Conservation (phyloP, 2,888 invertebrate genomes). For the Zootermopsis nevadensis region DNA sequence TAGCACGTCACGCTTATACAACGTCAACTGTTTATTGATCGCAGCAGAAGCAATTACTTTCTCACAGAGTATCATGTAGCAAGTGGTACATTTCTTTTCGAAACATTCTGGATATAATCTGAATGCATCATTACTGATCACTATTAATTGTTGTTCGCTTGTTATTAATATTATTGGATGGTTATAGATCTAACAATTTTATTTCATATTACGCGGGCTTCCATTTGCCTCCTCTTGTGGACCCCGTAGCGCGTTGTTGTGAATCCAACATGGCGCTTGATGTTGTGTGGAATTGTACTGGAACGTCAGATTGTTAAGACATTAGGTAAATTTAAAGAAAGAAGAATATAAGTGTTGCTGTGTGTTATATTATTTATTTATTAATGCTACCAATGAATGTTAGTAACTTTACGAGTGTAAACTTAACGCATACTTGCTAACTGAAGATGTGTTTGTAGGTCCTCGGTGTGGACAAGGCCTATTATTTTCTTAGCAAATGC, state of each 20-base stretch:
- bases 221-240: conserved; percentile 65
- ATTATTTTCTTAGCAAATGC: conserved; percentile 30
- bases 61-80: conserved; percentile 9
- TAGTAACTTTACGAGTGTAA: background rate
- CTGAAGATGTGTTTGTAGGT: conserved; percentile 2
- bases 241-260: conserved; percentile 77
- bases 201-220: conserved; percentile 54
- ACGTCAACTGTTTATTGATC: conserved; percentile 52
- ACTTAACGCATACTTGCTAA: background rate
- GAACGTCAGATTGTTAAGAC: conserved; percentile 55
- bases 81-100: background rate
- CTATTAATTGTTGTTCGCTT: background rate
- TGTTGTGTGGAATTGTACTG: conserved; percentile 69
- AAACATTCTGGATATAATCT: background rate
- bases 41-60: conserved; percentile 44
- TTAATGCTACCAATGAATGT: background rate
- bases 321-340: conserved; percentile 48
- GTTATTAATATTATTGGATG: background rate
- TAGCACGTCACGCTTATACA: conserved; percentile 49
- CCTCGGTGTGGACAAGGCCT: conserved; percentile 39
- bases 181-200: background rate
- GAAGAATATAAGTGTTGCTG: conserved; percentile 32
- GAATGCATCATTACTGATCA: background rate
- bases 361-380: background rate
- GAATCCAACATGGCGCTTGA: conserved; percentile 76